phyloP scores from a whole-genome alignment of 2,797 vertebrate genomes.

The Spheniscus humboldti region DNA sequence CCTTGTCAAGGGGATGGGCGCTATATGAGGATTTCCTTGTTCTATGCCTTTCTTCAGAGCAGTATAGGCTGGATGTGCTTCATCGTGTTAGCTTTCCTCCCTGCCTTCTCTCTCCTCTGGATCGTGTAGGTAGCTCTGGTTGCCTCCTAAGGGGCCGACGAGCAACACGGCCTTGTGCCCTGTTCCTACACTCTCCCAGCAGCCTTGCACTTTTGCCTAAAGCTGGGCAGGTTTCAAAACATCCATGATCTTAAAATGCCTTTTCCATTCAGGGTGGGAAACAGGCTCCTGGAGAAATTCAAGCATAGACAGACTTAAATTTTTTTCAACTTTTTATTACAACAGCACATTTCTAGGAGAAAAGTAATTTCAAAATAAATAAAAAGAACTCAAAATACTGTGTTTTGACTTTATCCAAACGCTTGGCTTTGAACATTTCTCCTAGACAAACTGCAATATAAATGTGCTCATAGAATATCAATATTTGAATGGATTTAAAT shows the following conservation, averaged over 20 bases:
- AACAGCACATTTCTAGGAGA: background rate
- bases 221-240: background rate
- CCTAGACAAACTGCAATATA: background rate
- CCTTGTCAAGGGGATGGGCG: background rate
- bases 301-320: background rate
- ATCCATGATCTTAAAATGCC: background rate
- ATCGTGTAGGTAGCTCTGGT: background rate
- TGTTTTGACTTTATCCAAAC: background rate
- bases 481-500: conserved; percentile 35
- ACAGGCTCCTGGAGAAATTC: background rate
- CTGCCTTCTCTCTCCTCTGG: background rate
- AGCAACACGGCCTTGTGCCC: background rate
- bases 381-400: background rate
- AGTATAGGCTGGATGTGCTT: background rate
- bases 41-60: background rate
- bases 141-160: background rate
- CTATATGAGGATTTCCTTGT: background rate
- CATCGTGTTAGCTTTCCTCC: background rate
- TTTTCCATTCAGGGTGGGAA: background rate
- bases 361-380: conserved; percentile 18
- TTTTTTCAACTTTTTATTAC: conserved; percentile 19
- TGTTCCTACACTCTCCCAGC: background rate
- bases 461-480: conserved; percentile 10
- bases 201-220: background rate
- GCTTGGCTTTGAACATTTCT: background rate